Evolutionary conservation across 2,888 invertebrate species (phyloP).

Genomic region (Clunio marinus): DNA sequence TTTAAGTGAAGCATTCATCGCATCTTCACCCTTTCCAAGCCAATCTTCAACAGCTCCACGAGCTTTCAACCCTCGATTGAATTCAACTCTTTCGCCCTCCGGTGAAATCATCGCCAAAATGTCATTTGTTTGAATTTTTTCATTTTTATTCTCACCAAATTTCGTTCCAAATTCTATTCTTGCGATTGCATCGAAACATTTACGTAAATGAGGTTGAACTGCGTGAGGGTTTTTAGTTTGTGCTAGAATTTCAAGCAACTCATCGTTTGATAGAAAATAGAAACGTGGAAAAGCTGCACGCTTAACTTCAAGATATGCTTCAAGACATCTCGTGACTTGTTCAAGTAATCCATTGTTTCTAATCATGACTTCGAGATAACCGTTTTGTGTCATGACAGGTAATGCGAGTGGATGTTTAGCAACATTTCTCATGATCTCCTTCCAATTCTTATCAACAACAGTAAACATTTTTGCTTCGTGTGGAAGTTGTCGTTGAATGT

Average conservation of each 20-base stretch:
- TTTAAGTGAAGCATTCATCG: conserved; percentile 77
- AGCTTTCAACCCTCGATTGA: conserved; percentile 75
- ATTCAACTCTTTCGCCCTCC: conserved; percentile 74
- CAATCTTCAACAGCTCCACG: conserved; percentile 90
- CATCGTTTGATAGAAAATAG: conserved; percentile 87
- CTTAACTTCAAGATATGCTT: conserved; percentile 84
- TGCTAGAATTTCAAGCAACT: conserved; percentile 81
- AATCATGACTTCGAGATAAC: conserved; percentile 63
- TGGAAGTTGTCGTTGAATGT: conserved; percentile 88
- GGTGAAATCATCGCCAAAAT: conserved; percentile 87
- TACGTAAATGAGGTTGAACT: conserved; percentile 83
- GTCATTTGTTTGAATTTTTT: conserved; percentile 66
- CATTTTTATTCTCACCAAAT: conserved; percentile 56
- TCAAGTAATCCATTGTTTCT: conserved; percentile 76
- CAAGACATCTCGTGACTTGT: conserved; percentile 84
- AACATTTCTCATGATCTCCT: conserved; percentile 78
- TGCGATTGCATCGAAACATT: conserved; percentile 82
- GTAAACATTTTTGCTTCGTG: conserved; percentile 83
- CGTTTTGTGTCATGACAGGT: conserved; percentile 71
- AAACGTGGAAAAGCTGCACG: conserved; percentile 83
- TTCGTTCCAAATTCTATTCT: conserved; percentile 71
- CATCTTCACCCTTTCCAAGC: conserved; percentile 85
- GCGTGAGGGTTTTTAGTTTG: conserved; percentile 86
- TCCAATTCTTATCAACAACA: conserved; percentile 84
- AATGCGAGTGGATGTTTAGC: conserved; percentile 77